A percentile compares a stretch with the other conserved stretches of the same genome.
Evolutionary conservation across 2,888 invertebrate genomes (phyloP).

Genomic region (Horisme vitalbata): DNA sequence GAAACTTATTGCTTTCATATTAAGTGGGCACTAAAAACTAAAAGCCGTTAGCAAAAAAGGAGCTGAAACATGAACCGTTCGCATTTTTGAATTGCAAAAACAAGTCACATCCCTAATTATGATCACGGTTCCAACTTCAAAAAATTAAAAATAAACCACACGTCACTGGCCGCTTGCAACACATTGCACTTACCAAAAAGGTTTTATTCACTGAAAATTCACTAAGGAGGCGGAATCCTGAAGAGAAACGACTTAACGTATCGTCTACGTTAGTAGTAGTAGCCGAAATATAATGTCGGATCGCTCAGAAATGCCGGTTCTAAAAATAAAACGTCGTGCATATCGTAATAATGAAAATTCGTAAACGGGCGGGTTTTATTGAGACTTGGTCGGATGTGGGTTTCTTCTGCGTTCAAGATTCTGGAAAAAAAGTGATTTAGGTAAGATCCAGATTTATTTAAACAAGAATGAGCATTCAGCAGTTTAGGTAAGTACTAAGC

Average conservation of each 20-base stretch:
- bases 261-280: slow-evolving; percentile 34
- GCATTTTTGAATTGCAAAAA: not conserved
- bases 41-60: not conserved
- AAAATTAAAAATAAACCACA: slow-evolving; percentile 9
- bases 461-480: no score
- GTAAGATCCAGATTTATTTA: no score
- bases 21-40: no score
- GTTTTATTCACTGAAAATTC: slow-evolving; percentile 28
- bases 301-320: slow-evolving; percentile 44
- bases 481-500: no score
- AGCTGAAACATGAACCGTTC: not conserved
- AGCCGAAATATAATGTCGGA: slow-evolving; percentile 33
- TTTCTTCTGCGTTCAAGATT: slow-evolving; percentile 7
- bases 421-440: not conserved
- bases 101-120: not conserved
- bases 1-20: no score
- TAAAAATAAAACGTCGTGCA: slow-evolving; percentile 53
- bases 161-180: slow-evolving; percentile 14
- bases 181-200: slow-evolving; percentile 29
- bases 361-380: slow-evolving; percentile 45
- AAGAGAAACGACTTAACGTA: slow-evolving; percentile 28
- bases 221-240: slow-evolving; percentile 22
- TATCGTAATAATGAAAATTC: slow-evolving; percentile 50
- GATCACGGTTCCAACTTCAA: not conserved
- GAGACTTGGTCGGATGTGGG: slow-evolving; percentile 26